Evolutionary conservation across 2,113 vertebrate genomes (phyloP).

Genomic region (Shinisaurus crocodilurus): DNA sequence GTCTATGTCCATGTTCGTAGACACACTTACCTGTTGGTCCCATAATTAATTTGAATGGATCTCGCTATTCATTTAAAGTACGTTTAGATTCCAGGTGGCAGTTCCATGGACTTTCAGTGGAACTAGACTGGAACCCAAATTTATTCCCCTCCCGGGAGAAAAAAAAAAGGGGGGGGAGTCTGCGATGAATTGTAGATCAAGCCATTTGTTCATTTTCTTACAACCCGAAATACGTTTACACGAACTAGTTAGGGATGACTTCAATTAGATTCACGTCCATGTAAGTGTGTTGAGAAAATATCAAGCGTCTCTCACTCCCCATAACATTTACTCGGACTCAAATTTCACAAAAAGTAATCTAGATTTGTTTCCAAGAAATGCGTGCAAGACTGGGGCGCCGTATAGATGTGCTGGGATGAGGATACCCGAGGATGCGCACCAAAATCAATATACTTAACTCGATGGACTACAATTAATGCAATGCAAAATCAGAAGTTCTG

Average conservation of each 20-base stretch:
- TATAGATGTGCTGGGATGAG: neutral
- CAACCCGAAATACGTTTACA: neutral
- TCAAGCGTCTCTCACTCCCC: neutral
- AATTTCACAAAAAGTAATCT: neutral
- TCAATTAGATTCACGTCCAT: neutral
- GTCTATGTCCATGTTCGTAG: neutral
- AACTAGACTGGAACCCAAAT: neutral
- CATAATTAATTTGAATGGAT: neutral
- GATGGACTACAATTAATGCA: neutral
- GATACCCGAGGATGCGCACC: slow-evolving; percentile 1
- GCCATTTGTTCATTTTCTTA: neutral
- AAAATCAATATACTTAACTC: slow-evolving; percentile 45
- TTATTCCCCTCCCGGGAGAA: neutral
- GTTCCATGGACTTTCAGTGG: neutral
- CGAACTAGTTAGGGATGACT: neutral
- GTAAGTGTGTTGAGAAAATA: neutral
- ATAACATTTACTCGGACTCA: neutral
- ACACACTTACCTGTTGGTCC: neutral
- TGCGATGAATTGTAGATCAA: neutral
- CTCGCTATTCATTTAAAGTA: neutral
- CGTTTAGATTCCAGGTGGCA: neutral
- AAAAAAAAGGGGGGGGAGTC: neutral
- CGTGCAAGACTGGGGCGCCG: neutral
- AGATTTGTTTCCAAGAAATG: neutral
- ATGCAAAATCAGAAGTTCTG: slow-evolving; percentile 9